phyloP scores from a whole-genome alignment of 2,797 vertebrate genomes.

The Enteromius viviparus region DNA sequence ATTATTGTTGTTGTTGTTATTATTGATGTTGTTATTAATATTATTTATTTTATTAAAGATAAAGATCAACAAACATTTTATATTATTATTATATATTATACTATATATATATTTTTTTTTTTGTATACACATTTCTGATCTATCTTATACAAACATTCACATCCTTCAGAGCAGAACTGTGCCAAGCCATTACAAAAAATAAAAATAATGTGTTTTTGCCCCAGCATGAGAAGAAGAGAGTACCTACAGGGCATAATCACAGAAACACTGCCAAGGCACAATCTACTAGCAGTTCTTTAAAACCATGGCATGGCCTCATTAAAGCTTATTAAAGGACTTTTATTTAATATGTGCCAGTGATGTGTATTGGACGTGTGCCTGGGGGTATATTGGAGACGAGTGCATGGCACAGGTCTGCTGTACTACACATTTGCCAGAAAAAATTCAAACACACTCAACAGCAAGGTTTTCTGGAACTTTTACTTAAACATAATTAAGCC shows the following conservation, averaged over 20 bases:
- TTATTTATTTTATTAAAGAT: not conserved
- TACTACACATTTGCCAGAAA: conserved; percentile 50
- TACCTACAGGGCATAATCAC: conserved; percentile 68
- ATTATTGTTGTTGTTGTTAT: not conserved
- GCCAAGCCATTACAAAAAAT: conserved; percentile 62
- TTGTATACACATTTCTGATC: not conserved
- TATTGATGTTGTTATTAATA: not conserved
- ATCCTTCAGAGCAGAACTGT: conserved; percentile 55
- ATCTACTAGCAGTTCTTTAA: conserved; percentile 69
- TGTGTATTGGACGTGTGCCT: conserved; percentile 59
- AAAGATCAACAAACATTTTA: not conserved
- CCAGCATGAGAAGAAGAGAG: conserved; percentile 43
- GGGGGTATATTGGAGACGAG: conserved; percentile 35
- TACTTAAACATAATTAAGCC: conserved; percentile 31
- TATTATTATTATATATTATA: not conserved
- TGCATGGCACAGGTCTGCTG: conserved; percentile 28
- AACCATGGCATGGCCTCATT: conserved; percentile 67
- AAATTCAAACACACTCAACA: conserved; percentile 16
- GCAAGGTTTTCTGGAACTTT: conserved; percentile 38
- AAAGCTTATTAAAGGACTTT: conserved; percentile 70
- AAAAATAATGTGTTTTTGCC: conserved; percentile 50
- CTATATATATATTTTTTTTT: not conserved
- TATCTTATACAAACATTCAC: conserved; percentile 54
- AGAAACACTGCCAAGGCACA: conserved; percentile 60
- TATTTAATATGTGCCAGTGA: conserved; percentile 57